Conservation (phyloP, 2,797 vertebrate species). For the Ptychobarbus kaznakovi region DNA sequence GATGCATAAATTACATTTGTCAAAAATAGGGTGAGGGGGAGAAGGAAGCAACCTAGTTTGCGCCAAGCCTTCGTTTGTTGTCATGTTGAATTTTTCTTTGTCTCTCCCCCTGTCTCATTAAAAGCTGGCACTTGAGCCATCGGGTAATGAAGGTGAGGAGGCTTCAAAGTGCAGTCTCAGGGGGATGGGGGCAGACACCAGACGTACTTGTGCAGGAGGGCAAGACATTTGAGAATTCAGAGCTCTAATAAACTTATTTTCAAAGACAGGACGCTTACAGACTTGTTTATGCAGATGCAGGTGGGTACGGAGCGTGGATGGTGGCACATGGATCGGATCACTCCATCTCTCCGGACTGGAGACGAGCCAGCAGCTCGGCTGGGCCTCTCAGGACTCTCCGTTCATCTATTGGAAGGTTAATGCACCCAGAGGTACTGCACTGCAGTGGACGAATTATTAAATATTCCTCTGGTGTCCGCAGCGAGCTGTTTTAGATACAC, state of each 20-base stretch:
- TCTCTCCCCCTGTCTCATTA: constrained; percentile 24
- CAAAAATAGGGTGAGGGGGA: constrained; percentile 66
- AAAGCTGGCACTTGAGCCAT: constrained; percentile 29
- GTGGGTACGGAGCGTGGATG: background rate
- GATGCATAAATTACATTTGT: constrained; percentile 81
- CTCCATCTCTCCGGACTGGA: constrained; percentile 19
- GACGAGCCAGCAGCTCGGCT: constrained; percentile 7
- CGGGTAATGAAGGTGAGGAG: constrained; percentile 39
- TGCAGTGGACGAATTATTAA: constrained; percentile 32
- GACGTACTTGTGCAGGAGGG: constrained; percentile 19
- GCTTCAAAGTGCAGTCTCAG: constrained; percentile 26
- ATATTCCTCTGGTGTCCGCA: constrained; percentile 42
- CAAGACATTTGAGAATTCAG: constrained; percentile 36
- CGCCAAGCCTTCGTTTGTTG: constrained; percentile 36
- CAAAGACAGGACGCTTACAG: constrained; percentile 24
- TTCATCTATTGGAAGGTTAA: constrained; percentile 51
- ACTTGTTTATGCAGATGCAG: constrained; percentile 34
- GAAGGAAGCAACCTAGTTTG: constrained; percentile 71
- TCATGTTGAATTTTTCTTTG: constrained; percentile 3
- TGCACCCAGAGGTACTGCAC: constrained; percentile 40
- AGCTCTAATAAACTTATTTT: constrained; percentile 30
- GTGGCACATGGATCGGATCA: constrained; percentile 2
- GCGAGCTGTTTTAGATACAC: constrained; percentile 20
- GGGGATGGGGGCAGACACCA: constrained; percentile 7
- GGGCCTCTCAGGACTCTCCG: constrained; percentile 27